Evolutionary conservation across 2,113 vertebrate genomes (phyloP).

Genomic region (Mandrillus leucophaeus): DNA sequence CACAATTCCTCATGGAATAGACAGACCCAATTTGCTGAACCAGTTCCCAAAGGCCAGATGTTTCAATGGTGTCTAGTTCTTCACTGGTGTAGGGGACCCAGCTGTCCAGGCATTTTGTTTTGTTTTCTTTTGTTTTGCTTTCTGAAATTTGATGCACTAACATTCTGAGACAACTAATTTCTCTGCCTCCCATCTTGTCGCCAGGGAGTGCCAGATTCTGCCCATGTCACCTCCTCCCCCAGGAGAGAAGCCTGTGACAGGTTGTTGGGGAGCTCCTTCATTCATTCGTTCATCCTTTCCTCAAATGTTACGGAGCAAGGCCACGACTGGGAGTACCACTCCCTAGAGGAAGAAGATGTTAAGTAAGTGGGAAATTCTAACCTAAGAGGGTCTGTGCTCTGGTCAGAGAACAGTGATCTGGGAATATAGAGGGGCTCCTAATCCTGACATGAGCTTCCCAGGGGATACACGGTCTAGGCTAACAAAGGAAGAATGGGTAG

Average conservation of each 20-base stretch:
- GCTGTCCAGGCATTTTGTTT: not conserved
- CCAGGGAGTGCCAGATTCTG: too few species aligned
- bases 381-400: not conserved
- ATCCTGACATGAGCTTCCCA: not conserved
- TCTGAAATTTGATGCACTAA: not conserved
- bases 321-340: accelerated
- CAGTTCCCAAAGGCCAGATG: not conserved
- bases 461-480: not conserved
- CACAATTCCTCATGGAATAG: not conserved
- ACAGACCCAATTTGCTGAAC: not conserved
- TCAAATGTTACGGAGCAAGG: not conserved
- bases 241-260: not conserved
- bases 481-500: not conserved
- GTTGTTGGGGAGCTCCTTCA: not conserved
- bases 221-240: not conserved
- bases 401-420: not conserved
- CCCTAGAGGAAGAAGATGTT: not conserved
- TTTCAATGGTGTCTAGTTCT: not conserved
- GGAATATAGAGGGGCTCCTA: not conserved
- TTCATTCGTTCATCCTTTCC: not conserved
- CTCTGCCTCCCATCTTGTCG: not conserved
- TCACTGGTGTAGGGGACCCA: not conserved
- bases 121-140: not conserved
- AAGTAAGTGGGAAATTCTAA: not conserved
- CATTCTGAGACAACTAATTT: not conserved